Base-by-base conservation (phyloP, 2,797 vertebrate species). In the Meda fulgida region DNA sequence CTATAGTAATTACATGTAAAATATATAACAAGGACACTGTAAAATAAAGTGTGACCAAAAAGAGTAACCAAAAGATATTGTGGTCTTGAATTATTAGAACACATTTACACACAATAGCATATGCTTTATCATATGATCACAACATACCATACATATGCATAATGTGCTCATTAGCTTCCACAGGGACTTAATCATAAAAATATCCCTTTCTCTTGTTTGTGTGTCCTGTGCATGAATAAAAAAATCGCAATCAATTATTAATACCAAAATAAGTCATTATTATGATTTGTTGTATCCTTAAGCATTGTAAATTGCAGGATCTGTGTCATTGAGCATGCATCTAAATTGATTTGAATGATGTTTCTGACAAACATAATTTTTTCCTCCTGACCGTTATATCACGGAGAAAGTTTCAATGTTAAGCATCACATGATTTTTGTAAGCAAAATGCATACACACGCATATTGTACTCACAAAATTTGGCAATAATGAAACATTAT, bases 161-260 rank as follows among this genome's bases (percentile, higher is more conserved):
- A 3, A 1, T 31, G 31, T 88, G 91, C 91, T 94, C 93, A 92
- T 94, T 95, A 94, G 91, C 90, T 92, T 92, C 93, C 91, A 94
- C 93, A 93, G 91, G 92, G 91, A 92, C 91, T 92, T 91, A 94
- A 94, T 94, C 92, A 93, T 91, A 93, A 93, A 93, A 94, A 93
- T 91, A 92, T 89, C 84, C 86, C 90, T 81, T 40, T 87, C 80
- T 89, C 86, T 78, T 89, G 90, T 93, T 92, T 18, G 46, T 92
- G 91, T 91, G 36, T 70, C 87, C 92, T 63, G 87, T 79, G 78
- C 69, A 48, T 91, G 90, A 93, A 93, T 73, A 89, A 92, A 92
- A 93, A 23, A 60, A n/a, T 11, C 0, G 6, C 13, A 29, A 29
- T 94, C 91, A 94, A 92, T 93, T 94, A 93, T 92, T 85, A 46